These are phyloP conservation scores for Drosophila navojoa DNA, from an alignment of 1,140 invertebrate species.

Conservation along the genomic window DNA sequence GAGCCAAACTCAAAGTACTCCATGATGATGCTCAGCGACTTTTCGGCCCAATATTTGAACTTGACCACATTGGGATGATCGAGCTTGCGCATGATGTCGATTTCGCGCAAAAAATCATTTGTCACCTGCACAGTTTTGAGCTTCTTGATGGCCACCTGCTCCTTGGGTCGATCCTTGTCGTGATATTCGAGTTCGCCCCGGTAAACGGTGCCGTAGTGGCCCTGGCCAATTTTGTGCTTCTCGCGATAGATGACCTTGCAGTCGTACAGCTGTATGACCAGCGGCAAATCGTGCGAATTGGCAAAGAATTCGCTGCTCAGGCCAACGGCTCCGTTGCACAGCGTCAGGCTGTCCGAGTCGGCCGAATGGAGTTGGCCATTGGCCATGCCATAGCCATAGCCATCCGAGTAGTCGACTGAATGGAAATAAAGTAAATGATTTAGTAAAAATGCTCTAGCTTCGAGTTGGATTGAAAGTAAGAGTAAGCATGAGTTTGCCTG, in stretches of 20 bases:
- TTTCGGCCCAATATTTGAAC: conserved; percentile 91
- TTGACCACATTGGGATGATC: conserved; percentile 94
- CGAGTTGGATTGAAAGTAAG: neutral
- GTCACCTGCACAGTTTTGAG: conserved; percentile 85
- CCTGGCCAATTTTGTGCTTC: conserved; percentile 65
- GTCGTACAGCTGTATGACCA: conserved; percentile 56
- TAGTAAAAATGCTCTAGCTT: no score
- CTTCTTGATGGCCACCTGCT: conserved; percentile 90
- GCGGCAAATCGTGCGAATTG: conserved; percentile 39
- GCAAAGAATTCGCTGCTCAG: conserved; percentile 44
- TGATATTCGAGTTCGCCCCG: conserved; percentile 58
- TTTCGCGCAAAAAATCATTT: conserved; percentile 89
- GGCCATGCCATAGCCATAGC: conserved; percentile 13
- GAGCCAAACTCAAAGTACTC: conserved; percentile 93
- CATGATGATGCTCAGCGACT: conserved; percentile 93
- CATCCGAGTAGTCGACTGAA: conserved; percentile 24
- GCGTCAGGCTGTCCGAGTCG: neutral
- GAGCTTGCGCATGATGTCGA: conserved; percentile 91
- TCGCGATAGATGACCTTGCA: conserved; percentile 68
- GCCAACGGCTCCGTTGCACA: conserved; percentile 12
- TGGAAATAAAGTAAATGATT: no score
- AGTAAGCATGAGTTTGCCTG: neutral
- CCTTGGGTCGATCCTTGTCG: conserved; percentile 53
- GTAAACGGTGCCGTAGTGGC: conserved; percentile 75
- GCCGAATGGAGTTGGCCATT: conserved; percentile 8